A percentile compares a stretch with the other conserved stretches of the same genome.
Evolutionary conservation across 2,888 invertebrate genomes (phyloP).

Genomic region (Parnassius mnemosyne): DNA sequence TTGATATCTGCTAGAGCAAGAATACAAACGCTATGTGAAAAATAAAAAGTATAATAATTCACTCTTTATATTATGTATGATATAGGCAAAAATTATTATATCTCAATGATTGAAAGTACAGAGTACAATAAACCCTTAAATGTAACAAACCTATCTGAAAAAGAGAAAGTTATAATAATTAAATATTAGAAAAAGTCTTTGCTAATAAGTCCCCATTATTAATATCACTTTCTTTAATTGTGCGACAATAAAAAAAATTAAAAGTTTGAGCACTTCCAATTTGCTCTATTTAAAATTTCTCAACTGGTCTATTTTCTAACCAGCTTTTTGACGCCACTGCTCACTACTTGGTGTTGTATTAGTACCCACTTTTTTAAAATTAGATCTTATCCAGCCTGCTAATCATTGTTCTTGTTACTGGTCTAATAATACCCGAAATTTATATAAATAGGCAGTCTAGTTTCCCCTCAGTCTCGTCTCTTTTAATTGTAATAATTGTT

Average conservation of each 20-base stretch:
- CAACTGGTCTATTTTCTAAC: constrained; percentile 17
- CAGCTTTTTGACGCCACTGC: constrained; percentile 11
- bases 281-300: constrained; percentile 16
- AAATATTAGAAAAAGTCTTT: too few relatives aligned
- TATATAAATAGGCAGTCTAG: too few relatives aligned
- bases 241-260: constrained; percentile 1
- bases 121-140: too few relatives aligned
- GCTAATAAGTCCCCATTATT: too few relatives aligned
- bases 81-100: not conserved
- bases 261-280: constrained; percentile 10
- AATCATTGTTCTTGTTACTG: not conserved
- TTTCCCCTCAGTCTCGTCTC: too few relatives aligned
- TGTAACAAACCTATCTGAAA: too few relatives aligned
- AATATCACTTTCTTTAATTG: not conserved
- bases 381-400: constrained; percentile 13
- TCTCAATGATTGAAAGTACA: too few relatives aligned
- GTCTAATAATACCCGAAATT: not conserved
- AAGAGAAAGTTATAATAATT: too few relatives aligned
- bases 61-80: not conserved
- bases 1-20: not conserved
- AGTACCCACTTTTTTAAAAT: constrained; percentile 9
- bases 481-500: too few relatives aligned
- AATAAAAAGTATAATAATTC: not conserved
- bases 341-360: constrained; percentile 14
- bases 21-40: not conserved